These are phyloP conservation scores for Aphelinus atriplicis DNA, from an alignment of 1,140 invertebrate genomes.

Conservation along the genomic window DNA sequence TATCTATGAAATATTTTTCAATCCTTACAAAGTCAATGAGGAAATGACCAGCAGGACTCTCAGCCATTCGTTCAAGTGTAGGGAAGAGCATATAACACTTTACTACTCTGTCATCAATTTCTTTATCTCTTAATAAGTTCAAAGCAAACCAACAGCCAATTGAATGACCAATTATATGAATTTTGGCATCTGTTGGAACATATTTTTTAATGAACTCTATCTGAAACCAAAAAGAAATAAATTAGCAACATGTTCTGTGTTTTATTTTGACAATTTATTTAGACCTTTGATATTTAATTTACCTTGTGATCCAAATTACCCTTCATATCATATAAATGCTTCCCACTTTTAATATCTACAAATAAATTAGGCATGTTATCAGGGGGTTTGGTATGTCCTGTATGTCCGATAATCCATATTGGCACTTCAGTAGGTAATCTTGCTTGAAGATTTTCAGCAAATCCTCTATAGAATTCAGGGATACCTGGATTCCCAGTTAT, in stretches of 20 bases:
- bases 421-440: slow-evolving; percentile 69
- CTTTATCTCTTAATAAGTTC: slow-evolving; percentile 74
- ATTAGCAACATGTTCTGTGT: not conserved
- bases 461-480: slow-evolving; percentile 78
- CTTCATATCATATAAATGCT: slow-evolving; percentile 72
- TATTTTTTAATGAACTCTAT: slow-evolving; percentile 77
- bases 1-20: not conserved
- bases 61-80: slow-evolving; percentile 81
- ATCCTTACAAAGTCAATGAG: slow-evolving; percentile 65
- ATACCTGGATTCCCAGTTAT: slow-evolving; percentile 78
- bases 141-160: slow-evolving; percentile 84
- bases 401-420: slow-evolving; percentile 81
- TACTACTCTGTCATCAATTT: slow-evolving; percentile 63
- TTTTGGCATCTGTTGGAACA: slow-evolving; percentile 72
- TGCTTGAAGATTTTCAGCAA: slow-evolving; percentile 72
- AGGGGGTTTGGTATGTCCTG: slow-evolving; percentile 71
- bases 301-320: slow-evolving; percentile 86
- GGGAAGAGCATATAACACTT: slow-evolving; percentile 82
- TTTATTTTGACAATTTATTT: slow-evolving; percentile 1
- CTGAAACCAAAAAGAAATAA: slow-evolving; percentile 52
- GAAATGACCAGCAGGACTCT: slow-evolving; percentile 76
- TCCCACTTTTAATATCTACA: slow-evolving; percentile 65
- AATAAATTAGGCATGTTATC: slow-evolving; percentile 58
- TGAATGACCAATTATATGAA: slow-evolving; percentile 86
- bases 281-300: slow-evolving; percentile 38